Base-by-base conservation (phyloP, 1,140 invertebrate species). In the Scylla paramamosain region DNA sequence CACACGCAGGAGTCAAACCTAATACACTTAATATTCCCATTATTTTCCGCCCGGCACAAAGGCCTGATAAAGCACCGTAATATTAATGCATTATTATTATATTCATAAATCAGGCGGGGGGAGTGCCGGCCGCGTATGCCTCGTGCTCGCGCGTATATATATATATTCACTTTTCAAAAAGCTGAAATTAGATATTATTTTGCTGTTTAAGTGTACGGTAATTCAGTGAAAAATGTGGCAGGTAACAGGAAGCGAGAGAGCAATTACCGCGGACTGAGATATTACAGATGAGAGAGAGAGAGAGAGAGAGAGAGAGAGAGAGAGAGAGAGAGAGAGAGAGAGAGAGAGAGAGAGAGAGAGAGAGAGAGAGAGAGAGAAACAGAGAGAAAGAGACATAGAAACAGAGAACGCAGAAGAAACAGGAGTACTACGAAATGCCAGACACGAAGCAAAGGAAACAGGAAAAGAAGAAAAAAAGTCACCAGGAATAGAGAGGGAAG, bases 81-180 rank as follows among this genome's bases (percentile, higher is more conserved):
- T 77, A 77, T 77, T 77, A 77, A 77, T 77, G 67, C 67, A 77
- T 77, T 77, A 77, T 77, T 77, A 77, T 77, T 77, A 77, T 77
- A 77, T 77, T n/a, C 67, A 77, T 77, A 77, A 77, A 77, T 77
- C 67, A 77, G 25, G 12, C 10, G 16, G 52, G 10, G 52, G 52
- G 16, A 59, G 52, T 59, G 52, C 52, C 2, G 16, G 52, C 10
- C 52, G 16, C 2, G 16, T 59, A 59, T 59, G 52, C 52, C 12
- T 20, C 52, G 52, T 59, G 52, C 52, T 12, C 10, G 52, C 52
- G 52, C 3, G 12, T 59, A 59, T 59, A 59, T 59, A 48, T 48
- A 59, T 59, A 59, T 59, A 59, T 77, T n/a, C 67, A 77, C 67
- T 77, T 77, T 77, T 77, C 67, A 77, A 77, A 59, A 77, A 77